phyloP scores from a whole-genome alignment of 2,113 vertebrate genomes.

The Cyrtonyx montezumae region DNA sequence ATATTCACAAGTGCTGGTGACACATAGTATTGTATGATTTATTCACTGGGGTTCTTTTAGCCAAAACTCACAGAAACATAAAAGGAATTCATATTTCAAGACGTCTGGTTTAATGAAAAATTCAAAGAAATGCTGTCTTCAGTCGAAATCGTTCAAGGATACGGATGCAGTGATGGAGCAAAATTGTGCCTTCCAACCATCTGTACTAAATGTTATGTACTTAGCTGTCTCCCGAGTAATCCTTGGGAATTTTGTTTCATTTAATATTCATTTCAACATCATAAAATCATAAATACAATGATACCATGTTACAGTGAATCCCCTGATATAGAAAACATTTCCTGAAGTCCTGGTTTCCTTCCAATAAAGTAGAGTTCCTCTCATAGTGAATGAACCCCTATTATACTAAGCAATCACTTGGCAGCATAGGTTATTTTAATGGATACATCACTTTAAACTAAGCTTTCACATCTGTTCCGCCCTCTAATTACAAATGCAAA shows the following conservation, averaged over 20 bases:
- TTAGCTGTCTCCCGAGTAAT: slow-evolving; percentile 88
- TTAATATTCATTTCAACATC: slow-evolving; percentile 94
- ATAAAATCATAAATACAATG: slow-evolving; percentile 90
- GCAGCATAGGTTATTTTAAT: slow-evolving; percentile 75
- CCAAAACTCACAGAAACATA: slow-evolving; percentile 91
- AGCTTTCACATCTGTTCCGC: slow-evolving; percentile 73
- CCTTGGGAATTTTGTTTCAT: slow-evolving; percentile 91
- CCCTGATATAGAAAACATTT: slow-evolving; percentile 76
- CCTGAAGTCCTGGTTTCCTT: slow-evolving; percentile 70
- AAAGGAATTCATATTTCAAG: slow-evolving; percentile 97
- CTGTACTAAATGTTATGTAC: slow-evolving; percentile 85
- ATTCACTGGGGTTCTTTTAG: slow-evolving; percentile 91
- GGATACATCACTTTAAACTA: slow-evolving; percentile 75
- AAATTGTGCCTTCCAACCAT: slow-evolving; percentile 88
- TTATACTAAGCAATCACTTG: slow-evolving; percentile 70
- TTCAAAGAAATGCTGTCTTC: slow-evolving; percentile 86
- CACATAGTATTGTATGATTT: slow-evolving; percentile 87
- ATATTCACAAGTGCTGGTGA: slow-evolving; percentile 93
- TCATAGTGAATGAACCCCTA: slow-evolving; percentile 51
- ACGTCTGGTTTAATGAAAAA: slow-evolving; percentile 93
- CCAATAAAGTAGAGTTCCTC: slow-evolving; percentile 66
- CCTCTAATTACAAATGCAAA: slow-evolving; percentile 79
- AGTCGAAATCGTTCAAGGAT: slow-evolving; percentile 84
- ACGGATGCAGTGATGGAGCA: slow-evolving; percentile 78
- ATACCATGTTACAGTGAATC: slow-evolving; percentile 77